Evolutionary conservation across 2,888 invertebrate genomes (phyloP).

Genomic region (Drosophila robusta): DNA sequence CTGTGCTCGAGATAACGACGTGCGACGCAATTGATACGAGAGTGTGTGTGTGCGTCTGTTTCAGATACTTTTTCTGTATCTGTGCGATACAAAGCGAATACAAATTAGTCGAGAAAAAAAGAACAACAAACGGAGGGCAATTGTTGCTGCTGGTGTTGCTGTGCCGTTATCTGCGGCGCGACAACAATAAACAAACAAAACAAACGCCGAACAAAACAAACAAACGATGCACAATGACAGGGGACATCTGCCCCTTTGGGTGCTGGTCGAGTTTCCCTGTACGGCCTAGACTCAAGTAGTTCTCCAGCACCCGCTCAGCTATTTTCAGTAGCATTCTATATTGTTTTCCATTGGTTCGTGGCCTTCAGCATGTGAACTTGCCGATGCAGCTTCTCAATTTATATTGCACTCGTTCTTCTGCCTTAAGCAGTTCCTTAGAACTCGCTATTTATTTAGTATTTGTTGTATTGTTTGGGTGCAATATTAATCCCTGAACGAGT

Average conservation of each 20-base stretch:
- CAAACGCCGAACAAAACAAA: slow-evolving; percentile 52
- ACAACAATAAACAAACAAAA: slow-evolving; percentile 57
- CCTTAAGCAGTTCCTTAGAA: background rate
- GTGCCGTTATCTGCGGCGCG: slow-evolving; percentile 51
- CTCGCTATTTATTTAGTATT: no score
- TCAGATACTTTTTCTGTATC: slow-evolving; percentile 52
- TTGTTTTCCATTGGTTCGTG: background rate
- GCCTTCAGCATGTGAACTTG: background rate
- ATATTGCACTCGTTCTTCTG: background rate
- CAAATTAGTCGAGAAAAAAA: slow-evolving; percentile 49
- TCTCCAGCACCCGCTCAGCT: background rate
- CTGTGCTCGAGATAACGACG: slow-evolving; percentile 57
- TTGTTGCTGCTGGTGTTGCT: slow-evolving; percentile 36
- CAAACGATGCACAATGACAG: slow-evolving; percentile 64
- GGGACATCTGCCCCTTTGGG: slow-evolving; percentile 38
- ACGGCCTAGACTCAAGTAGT: slow-evolving; percentile 9
- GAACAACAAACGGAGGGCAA: slow-evolving; percentile 22
- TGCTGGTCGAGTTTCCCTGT: background rate
- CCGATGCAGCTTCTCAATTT: background rate
- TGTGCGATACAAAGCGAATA: slow-evolving; percentile 52
- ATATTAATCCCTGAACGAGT: no score
- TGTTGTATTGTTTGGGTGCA: no score
- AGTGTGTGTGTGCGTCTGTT: slow-evolving; percentile 17
- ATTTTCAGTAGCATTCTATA: background rate
- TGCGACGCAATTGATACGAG: slow-evolving; percentile 68